Base-by-base conservation (phyloP, 1,140 invertebrate genomes). In the Globodera rostochiensis region DNA sequence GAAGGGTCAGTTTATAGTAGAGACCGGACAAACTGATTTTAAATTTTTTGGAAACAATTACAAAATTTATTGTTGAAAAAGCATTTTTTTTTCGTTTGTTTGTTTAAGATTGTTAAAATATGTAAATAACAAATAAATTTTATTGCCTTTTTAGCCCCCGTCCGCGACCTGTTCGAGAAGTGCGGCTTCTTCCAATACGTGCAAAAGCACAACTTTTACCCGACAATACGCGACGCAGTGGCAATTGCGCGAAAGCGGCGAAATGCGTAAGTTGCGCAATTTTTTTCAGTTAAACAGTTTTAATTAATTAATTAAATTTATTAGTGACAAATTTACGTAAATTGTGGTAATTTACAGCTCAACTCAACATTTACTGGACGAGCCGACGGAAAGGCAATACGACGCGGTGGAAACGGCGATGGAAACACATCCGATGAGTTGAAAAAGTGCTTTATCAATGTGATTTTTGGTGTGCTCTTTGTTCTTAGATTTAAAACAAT, bases 161-260 rank as follows among this genome's bases (percentile, higher is more conserved):
- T 89, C n/a, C 79, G 88, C 8, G 88, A 89, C 46, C 74, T 87
- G 57, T 87, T 89, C 69, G 87, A 88, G 45, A 79, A 77, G 19
- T 83, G 82, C 70, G 84, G 86, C 25, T 89, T 89, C 74, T 89
- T 81, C 69, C 50, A 77, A 11, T 84, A 81, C 73, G 88, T 89
- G 11, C 80, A 81, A 45, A 87, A 89, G 78, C 75, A 80, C 19
- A 89, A 88, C 74, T 89, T 89, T 79, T 89, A 90, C 70, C 88
- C 88, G 45, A 90, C 88, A 64, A 89, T 89, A 66, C 83, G 86
- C 21, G 88, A 89, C 80, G 88, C 88, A 19, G 86, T 90, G 5
- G 86, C 85, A 5, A 83, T 87, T 76, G 86, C 86, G 25, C 73
- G 79, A 69, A 83, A 81, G 71, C 85, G 85, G 19, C 73, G 83